Base-by-base conservation (phyloP, 2,797 vertebrate genomes). In the Echeneis naucrates region DNA sequence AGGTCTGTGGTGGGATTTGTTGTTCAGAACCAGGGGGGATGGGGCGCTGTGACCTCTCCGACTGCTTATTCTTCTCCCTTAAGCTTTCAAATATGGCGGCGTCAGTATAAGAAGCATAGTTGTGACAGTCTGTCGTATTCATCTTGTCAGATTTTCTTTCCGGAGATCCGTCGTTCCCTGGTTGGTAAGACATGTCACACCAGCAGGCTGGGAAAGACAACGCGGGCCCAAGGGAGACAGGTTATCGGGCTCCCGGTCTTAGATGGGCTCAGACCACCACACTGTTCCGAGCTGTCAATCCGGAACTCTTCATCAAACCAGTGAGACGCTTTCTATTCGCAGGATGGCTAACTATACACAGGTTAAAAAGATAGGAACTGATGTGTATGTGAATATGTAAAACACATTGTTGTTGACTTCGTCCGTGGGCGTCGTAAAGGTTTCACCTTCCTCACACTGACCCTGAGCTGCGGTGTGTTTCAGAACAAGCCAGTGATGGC, bases 401-500 rank as follows among this genome's bases (percentile, higher is more conserved):
- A n/a, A n/a, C n/a, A n/a, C n/a, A 30, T 3, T 3, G 30, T 30
- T 30, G 3, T 30, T 30, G 30, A 30, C 30, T 30, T 30, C 30
- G 30, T 30, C 30, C 6, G 30, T 30, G 30, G n/a, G 30, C 30
- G 30, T 30, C n/a, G n/a, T n/a, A n/a, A n/a, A n/a, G n/a, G n/a
- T n/a, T n/a, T 37, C 35, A 37, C 12, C 30, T 30, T 6, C 6
- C 30, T 30, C 11, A 37, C 4, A 32, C 30, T 32, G 30, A 32
- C 32, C 5, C 10, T 37, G 16, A 33, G 1, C 24, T 50, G 45
- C 72, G 17, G 26, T 83, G 0, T 67, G 77, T 79, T 78, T 48
- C 95, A 99, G 98, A 99, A 98, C 77, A 99, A 97, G 86, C 94
- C 96, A 0, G 89, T 99, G 85, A 99, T 99, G 97, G 95, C 82